Evolutionary conservation across 2,113 vertebrate species (phyloP).

Genomic region (Raja brachyura): DNA sequence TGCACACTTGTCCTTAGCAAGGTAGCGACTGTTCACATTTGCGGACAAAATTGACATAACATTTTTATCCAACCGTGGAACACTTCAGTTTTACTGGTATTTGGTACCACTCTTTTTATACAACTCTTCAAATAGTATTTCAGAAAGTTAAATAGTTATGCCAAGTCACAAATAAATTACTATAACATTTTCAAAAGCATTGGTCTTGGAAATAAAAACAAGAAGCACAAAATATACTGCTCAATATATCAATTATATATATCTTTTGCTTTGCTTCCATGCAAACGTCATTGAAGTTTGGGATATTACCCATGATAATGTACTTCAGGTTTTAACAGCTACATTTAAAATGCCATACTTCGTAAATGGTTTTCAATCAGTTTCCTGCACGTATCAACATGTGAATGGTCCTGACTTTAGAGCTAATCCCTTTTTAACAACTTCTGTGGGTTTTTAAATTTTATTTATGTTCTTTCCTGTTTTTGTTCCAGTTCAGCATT

Average conservation of each 20-base stretch:
- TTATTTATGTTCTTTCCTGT: background rate
- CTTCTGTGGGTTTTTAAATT: background rate
- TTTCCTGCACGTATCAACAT: background rate
- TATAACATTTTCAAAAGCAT: too few species aligned
- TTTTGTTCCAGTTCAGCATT: background rate
- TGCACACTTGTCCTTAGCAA: background rate
- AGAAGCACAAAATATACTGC: too few species aligned
- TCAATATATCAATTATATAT: too few species aligned
- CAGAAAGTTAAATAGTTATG: background rate
- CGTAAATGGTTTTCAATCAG: background rate
- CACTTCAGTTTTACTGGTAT: background rate
- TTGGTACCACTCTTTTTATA: background rate
- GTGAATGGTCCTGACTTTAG: background rate
- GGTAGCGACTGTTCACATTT: background rate
- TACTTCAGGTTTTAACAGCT: background rate
- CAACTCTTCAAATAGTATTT: background rate
- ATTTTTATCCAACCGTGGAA: background rate
- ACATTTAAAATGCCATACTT: background rate
- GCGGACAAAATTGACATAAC: background rate
- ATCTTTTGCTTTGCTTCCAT: background rate
- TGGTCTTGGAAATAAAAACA: too few species aligned
- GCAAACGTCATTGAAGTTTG: background rate
- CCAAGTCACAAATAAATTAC: background rate
- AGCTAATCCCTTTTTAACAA: conserved; percentile 5
- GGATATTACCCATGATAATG: background rate